These are phyloP conservation scores for Sphaerodactylus townsendi DNA, from an alignment of 2,113 vertebrate species.

Conservation along the genomic window DNA sequence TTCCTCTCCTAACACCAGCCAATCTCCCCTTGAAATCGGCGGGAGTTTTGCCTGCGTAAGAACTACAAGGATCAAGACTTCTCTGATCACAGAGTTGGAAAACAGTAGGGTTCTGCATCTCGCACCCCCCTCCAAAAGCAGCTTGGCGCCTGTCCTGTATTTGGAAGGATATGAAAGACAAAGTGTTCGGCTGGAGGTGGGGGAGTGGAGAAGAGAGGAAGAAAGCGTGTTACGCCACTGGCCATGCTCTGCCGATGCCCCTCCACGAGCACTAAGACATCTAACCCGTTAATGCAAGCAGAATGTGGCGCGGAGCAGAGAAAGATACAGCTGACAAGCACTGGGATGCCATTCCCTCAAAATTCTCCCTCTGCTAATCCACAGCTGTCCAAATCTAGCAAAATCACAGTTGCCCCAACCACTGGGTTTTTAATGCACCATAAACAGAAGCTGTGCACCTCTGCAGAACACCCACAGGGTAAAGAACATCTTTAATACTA, in stretches of 20 bases:
- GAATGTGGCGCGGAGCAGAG: neutral
- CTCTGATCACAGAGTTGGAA: constrained; percentile 52
- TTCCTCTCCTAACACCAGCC: constrained; percentile 54
- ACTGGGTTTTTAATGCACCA: neutral
- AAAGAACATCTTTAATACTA: too few relatives aligned
- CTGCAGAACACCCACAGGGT: neutral
- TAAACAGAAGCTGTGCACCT: rapidly evolving
- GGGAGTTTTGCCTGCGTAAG: constrained; percentile 40
- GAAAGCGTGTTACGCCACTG: rapidly evolving
- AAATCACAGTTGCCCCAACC: neutral
- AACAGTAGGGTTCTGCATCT: constrained; percentile 57
- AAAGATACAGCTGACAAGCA: neutral
- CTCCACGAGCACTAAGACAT: neutral
- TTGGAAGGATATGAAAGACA: constrained; percentile 25
- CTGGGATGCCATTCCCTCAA: rapidly evolving
- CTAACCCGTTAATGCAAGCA: neutral
- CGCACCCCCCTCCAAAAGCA: constrained; percentile 43
- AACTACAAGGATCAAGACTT: constrained; percentile 34
- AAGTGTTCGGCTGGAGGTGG: neutral
- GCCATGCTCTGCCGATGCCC: neutral
- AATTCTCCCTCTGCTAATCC: neutral
- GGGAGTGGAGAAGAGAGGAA: neutral
- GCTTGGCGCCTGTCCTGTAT: constrained; percentile 37
- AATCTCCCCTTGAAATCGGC: constrained; percentile 57
- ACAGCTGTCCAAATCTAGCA: neutral